Conservation (phyloP, 2,888 invertebrate genomes). For the Clistopyga incitator region DNA sequence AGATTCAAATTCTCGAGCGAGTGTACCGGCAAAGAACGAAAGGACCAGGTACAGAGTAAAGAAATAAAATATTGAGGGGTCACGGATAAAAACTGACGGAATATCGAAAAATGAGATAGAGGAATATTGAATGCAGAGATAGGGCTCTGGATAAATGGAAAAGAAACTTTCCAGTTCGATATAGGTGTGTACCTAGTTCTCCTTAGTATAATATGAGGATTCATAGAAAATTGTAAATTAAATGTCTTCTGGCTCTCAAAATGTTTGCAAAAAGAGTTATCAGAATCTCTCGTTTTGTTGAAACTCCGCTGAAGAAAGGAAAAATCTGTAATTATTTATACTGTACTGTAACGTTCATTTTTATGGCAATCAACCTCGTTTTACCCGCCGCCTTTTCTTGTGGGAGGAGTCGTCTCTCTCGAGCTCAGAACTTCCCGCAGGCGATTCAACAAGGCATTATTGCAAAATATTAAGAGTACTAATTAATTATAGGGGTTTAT, state of each 20-base stretch:
- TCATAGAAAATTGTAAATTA: neutral
- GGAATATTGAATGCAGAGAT: neutral
- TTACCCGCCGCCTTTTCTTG: too few relatives aligned
- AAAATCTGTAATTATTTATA: too few relatives aligned
- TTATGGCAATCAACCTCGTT: too few relatives aligned
- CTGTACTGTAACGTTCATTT: too few relatives aligned
- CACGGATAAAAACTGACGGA: conserved; percentile 6
- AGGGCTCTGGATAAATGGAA: conserved; percentile 8
- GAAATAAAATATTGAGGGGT: conserved; percentile 1
- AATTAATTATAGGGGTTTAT: too few relatives aligned
- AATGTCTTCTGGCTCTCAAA: neutral
- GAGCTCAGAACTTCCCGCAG: too few relatives aligned
- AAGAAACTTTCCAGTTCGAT: conserved; percentile 4
- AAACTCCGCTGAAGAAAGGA: neutral
- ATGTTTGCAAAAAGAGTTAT: neutral
- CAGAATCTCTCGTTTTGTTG: neutral
- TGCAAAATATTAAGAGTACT: too few relatives aligned
- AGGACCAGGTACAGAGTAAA: conserved; percentile 3
- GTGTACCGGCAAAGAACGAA: neutral
- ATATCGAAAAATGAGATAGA: conserved; percentile 21
- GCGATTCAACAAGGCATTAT: too few relatives aligned
- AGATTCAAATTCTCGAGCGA: conserved; percentile 3
- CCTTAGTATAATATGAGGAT: neutral
- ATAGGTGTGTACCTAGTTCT: neutral
- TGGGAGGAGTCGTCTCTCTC: too few relatives aligned